These are phyloP conservation scores for Anguilla marmorata DNA, from an alignment of 2,797 vertebrate species.

Conservation along the genomic window DNA sequence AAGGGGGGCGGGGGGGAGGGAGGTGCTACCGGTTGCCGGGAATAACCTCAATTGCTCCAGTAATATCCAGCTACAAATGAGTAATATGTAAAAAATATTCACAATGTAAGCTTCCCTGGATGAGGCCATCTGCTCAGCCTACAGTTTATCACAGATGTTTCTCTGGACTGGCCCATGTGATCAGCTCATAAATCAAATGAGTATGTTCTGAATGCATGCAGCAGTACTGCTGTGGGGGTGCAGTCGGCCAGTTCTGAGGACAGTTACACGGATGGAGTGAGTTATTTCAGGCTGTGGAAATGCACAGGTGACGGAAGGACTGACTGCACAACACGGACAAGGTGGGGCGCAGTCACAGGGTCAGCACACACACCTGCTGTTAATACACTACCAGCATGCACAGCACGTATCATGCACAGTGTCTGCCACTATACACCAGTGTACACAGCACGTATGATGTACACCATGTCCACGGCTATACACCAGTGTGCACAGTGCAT, in stretches of 20 bases:
- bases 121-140: slow-evolving; percentile 1
- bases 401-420: neutral
- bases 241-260: neutral
- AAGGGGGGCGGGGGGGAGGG: neutral
- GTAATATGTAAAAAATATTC: neutral
- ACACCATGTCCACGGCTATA: neutral
- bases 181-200: neutral
- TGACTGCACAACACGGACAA: neutral
- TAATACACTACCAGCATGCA: neutral
- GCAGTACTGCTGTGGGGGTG: neutral
- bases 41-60: neutral
- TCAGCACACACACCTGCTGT: neutral
- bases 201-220: neutral
- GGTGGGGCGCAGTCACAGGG: neutral
- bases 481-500: neutral
- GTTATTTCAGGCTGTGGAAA: slow-evolving; percentile 12
- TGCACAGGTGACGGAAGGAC: neutral
- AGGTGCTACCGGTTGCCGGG: neutral
- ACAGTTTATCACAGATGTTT: neutral
- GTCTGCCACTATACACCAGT: neutral
- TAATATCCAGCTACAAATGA: slow-evolving; percentile 6
- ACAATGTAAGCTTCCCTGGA: neutral
- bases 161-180: neutral
- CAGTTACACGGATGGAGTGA: neutral
- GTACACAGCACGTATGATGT: neutral